phyloP scores from a whole-genome alignment of 2,888 invertebrate species.

The Leptopilina syphax region DNA sequence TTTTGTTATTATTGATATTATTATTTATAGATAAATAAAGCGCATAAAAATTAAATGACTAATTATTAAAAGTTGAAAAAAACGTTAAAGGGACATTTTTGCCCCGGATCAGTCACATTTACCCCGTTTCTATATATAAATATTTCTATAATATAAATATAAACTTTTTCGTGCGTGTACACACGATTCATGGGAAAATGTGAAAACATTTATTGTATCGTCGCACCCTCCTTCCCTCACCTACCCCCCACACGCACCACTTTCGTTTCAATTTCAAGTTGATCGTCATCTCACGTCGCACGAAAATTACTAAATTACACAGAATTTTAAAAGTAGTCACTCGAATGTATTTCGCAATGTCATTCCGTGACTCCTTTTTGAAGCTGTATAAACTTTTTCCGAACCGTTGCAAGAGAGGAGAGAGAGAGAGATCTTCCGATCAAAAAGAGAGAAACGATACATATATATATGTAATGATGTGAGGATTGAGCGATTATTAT shows the following conservation, averaged over 20 bases:
- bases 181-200: no score
- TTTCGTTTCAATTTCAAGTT: background rate
- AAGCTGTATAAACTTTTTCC: constrained; percentile 27
- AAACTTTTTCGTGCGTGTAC: no score
- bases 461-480: constrained; percentile 56
- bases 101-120: no score
- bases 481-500: constrained; percentile 75
- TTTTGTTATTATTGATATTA: no score
- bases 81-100: no score
- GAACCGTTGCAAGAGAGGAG: constrained; percentile 1
- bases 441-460: constrained; percentile 58
- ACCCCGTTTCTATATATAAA: no score
- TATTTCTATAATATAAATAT: no score
- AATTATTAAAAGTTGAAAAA: no score
- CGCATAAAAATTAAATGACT: no score
- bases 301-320: constrained; percentile 44
- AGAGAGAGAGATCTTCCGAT: background rate
- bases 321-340: constrained; percentile 7
- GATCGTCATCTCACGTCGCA: constrained; percentile 27
- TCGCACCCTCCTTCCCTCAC: background rate
- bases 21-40: no score
- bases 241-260: background rate
- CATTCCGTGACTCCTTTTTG: constrained; percentile 44
- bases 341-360: constrained; percentile 20
- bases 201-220: no score